phyloP scores from a whole-genome alignment of 2,888 invertebrate species.

The Exephanes ischioxanthus region DNA sequence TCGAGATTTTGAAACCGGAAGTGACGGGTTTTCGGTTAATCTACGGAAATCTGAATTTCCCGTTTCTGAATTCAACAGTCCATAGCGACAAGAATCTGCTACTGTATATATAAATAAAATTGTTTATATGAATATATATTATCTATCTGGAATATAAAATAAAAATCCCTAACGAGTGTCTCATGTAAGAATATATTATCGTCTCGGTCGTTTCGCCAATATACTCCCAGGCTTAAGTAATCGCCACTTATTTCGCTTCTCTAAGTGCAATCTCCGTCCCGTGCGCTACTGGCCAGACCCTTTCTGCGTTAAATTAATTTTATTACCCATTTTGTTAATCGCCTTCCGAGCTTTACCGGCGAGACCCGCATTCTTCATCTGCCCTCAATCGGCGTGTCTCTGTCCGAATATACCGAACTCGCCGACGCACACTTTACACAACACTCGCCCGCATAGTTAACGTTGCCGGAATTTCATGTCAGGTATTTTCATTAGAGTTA shows the following conservation, averaged over 20 bases:
- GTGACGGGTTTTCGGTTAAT: too few species aligned
- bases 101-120: not conserved
- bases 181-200: slow-evolving; percentile 20
- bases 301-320: slow-evolving; percentile 58
- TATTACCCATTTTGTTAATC: slow-evolving; percentile 66
- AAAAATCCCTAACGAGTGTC: slow-evolving; percentile 4
- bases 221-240: slow-evolving; percentile 59
- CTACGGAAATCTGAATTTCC: too few species aligned
- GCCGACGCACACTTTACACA: slow-evolving; percentile 13
- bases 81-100: too few species aligned
- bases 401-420: not conserved
- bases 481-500: slow-evolving; percentile 42
- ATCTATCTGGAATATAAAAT: slow-evolving; percentile 29
- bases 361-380: slow-evolving; percentile 28
- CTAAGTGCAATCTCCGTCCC: slow-evolving; percentile 43
- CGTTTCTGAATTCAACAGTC: too few species aligned
- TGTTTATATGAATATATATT: not conserved
- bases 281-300: not conserved
- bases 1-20: too few species aligned
- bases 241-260: slow-evolving; percentile 51
- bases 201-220: slow-evolving; percentile 58
- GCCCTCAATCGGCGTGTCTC: not conserved
- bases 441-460: slow-evolving; percentile 22
- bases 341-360: slow-evolving; percentile 26
- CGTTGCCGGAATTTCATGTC: slow-evolving; percentile 26